Conservation (phyloP, 1,140 invertebrate species). For the Laupala kohalensis region DNA sequence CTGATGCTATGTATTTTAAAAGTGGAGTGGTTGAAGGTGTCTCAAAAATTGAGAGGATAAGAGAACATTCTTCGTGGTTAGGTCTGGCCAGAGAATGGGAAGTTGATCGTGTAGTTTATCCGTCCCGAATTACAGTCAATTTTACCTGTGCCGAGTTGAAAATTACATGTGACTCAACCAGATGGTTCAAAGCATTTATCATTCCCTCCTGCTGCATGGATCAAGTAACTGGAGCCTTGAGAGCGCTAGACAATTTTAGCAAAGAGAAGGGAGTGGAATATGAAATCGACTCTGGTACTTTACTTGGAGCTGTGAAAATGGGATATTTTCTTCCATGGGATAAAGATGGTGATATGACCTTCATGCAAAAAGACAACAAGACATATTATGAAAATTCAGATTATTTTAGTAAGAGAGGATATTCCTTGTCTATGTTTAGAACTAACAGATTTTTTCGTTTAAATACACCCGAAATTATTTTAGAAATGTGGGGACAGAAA, state of each 20-base stretch:
- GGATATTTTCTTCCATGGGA: constrained; percentile 23
- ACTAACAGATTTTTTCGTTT: constrained; percentile 1
- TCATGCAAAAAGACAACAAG: constrained; percentile 7
- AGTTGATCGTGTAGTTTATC: constrained; percentile 15
- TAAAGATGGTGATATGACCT: constrained; percentile 21
- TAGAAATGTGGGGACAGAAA: constrained; percentile 13
- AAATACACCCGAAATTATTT: constrained; percentile 9
- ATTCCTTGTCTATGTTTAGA: constrained; percentile 10
- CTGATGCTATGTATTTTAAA: constrained; percentile 23
- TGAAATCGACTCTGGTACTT: constrained; percentile 21
- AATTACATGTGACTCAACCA: constrained; percentile 12
- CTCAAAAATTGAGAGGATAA: background rate
- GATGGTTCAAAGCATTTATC: constrained; percentile 8
- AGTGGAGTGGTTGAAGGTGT: background rate
- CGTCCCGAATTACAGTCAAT: constrained; percentile 9
- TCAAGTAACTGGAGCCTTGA: constrained; percentile 14
- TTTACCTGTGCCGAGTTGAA: constrained; percentile 18
- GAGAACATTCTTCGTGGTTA: constrained; percentile 13
- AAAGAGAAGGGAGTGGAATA: constrained; percentile 15
- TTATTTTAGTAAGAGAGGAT: constrained; percentile 15
- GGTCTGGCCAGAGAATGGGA: constrained; percentile 18
- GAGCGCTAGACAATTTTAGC: constrained; percentile 9
- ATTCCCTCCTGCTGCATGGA: constrained; percentile 19
- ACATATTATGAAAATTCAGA: constrained; percentile 5
- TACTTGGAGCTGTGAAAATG: constrained; percentile 24